A percentile compares a stretch with the other conserved stretches of the same genome.
These are phyloP conservation scores for Drosophila nr. fundita DNA, from an alignment of 2,888 invertebrate genomes.

Conservation along the genomic window DNA sequence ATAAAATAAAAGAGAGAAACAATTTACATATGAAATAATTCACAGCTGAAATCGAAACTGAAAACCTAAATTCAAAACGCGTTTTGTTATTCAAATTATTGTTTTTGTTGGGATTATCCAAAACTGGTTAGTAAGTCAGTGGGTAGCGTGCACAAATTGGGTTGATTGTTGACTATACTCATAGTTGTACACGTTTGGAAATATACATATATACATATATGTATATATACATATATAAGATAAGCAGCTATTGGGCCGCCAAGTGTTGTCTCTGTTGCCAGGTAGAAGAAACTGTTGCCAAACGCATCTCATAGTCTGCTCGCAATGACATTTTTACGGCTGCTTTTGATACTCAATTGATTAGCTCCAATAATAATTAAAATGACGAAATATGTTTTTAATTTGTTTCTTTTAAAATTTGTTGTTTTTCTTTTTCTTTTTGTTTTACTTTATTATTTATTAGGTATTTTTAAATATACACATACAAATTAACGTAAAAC, in stretches of 20 bases:
- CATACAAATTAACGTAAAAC: conserved; percentile 80
- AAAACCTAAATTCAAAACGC: conserved; percentile 64
- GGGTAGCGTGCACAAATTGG: conserved; percentile 73
- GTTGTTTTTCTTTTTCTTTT: conserved; percentile 45
- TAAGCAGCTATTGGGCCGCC: conserved; percentile 7
- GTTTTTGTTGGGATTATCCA: conserved; percentile 48
- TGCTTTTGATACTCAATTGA: conserved; percentile 27
- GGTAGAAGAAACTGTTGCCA: conserved; percentile 43
- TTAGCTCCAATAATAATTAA: conserved; percentile 52
- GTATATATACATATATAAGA: neutral
- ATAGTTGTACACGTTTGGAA: neutral
- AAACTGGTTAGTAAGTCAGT: conserved; percentile 82
- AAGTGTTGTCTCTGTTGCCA: conserved; percentile 33
- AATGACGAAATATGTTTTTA: conserved; percentile 49
- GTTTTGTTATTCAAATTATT: conserved; percentile 73
- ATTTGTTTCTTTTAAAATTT: conserved; percentile 51
- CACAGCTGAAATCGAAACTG: conserved; percentile 70
- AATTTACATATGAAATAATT: conserved; percentile 71
- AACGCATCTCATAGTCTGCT: conserved; percentile 37
- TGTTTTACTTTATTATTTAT: conserved; percentile 63
- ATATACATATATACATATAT: conserved; percentile 2
- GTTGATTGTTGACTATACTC: conserved; percentile 36
- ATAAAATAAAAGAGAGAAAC: conserved; percentile 23
- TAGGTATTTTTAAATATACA: conserved; percentile 80
- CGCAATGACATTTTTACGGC: conserved; percentile 48